Evolutionary conservation across 2,888 invertebrate genomes (phyloP), one percentile per base, ranked within the genome.

Genomic region (Tipula unca): DNA sequence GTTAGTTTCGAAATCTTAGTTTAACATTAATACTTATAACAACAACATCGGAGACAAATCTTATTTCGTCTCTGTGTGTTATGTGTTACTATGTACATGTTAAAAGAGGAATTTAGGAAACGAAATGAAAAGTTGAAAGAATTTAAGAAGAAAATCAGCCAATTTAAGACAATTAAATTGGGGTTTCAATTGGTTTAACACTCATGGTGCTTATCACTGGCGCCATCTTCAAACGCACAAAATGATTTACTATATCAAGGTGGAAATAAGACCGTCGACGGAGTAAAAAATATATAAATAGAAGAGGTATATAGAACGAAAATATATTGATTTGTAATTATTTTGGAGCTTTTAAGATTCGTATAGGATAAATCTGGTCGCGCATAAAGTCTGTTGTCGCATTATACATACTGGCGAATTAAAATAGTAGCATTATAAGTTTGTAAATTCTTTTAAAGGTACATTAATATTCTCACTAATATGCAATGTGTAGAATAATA

Each of bases 131-230:
- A 69, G 69, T 69, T 69, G 25, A 25, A 69, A 25, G 69, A 69
- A 69, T 10, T 25, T 13, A 69, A 69, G 69, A 69, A 69, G 48
- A 48, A 69, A 69, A 69, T 69, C 69, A 69, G 69, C 69, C 69
- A 69, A 69, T 69, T 69, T 69, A 69, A 69, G 69, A 69, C 69
- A 69, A 69, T 69, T 69, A 69, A 69, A 69, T 25, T 69, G 69
- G 69, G 1, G 20, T 69, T 69, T 69, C 69, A 69, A 69, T 69
- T 69, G 69, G 69, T 69, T 69, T 69, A 69, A 69, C 69, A 69
- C 69, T 69, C 69, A 25, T 4, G 69, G 69, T 69, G 25, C 10
- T 69, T 69, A 69, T 69, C 69, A 69, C 25, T 69, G 69, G 69
- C 69, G 69, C 69, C 69, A 69, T 69, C 69, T 69, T 69, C 69